Base-by-base conservation (phyloP, 2,888 invertebrate genomes). In the Nymphalis urticae region DNA sequence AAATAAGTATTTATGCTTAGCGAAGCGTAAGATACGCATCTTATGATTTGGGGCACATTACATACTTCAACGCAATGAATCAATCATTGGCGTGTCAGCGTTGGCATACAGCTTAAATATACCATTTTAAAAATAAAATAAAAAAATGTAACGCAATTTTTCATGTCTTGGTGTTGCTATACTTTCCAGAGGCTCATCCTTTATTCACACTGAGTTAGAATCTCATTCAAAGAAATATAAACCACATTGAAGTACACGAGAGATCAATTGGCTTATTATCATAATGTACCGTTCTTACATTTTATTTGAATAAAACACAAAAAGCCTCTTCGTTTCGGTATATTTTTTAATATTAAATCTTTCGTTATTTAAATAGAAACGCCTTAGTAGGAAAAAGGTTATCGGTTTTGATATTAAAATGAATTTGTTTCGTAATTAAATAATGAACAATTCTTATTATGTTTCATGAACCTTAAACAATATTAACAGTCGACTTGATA, bases 231-330 rank as follows among this genome's bases (percentile, higher is more conserved):
- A 67, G 71, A 69, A 69, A 72, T 71, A 69, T 66, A 68, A 72
- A 71, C 66, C 59, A 48, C 62, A 54, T 58, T 54, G 17, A 65
- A 58, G 61, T 64, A 68, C 54, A 66, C 59, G 66, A 10, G 62
- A 70, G 71, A 72, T 72, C 72, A 71, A 72, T 69, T 69, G 72
- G 50, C 60, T 54, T 72, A 69, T 72, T 71, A 66, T 32, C 70
- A 72, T 72, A 68, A 66, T 66, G 59, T 66, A 54, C 42, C 61
- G 62, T 60, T 59, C 58, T 58, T 48, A 50, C 54, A 47, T 19
- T 58, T 48, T 47, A 62, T 72, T 68, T 56, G 56, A 56, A 56
- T 56, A 56, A 56, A 32, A 56, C 56, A 56, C 56, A 56, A 21
- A 56, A 56, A 56, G n/a, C 32, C 27, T 36, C 56, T 56, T n/a